Evolutionary conservation across 1,140 invertebrate species (phyloP).

Genomic region (Drosophila nebulosa): DNA sequence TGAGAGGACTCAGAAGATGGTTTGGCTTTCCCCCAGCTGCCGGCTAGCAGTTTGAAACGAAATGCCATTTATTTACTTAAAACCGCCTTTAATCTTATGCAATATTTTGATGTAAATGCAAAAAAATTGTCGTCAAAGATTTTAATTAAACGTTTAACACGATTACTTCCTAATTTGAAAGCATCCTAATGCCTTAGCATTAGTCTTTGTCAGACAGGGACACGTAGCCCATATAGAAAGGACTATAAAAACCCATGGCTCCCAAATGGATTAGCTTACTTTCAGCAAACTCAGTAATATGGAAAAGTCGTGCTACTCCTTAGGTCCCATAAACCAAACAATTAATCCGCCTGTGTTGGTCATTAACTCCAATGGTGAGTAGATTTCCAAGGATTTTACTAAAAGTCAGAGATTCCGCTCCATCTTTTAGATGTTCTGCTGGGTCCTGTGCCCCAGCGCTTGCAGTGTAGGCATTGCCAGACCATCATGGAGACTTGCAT

Average conservation of each 20-base stretch:
- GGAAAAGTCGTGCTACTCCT: neutral
- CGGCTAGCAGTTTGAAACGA: neutral
- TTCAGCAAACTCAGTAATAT: neutral
- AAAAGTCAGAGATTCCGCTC: neutral
- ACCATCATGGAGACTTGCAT: constrained; percentile 27
- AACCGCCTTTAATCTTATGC: constrained; percentile 5
- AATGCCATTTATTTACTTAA: neutral
- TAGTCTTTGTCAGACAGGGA: neutral
- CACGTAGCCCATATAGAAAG: neutral
- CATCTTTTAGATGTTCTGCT: neutral
- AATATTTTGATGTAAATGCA: constrained; percentile 27
- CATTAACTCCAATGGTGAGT: constrained; percentile 22
- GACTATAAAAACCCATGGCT: neutral
- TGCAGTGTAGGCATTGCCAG: constrained; percentile 28
- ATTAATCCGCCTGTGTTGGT: constrained; percentile 7
- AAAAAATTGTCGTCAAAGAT: constrained; percentile 17
- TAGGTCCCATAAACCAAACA: neutral
- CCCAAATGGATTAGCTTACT: neutral
- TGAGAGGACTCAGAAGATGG: neutral
- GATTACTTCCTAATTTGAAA: neutral
- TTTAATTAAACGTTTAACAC: neutral
- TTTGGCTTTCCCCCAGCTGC: constrained; percentile 3
- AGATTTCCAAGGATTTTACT: neutral
- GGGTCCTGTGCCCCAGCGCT: constrained; percentile 23
- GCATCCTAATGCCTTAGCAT: neutral